A percentile compares a stretch with the other conserved stretches of the same genome.
Evolutionary conservation across 1,140 invertebrate genomes (phyloP).

Genomic region (Hyles vespertilio): DNA sequence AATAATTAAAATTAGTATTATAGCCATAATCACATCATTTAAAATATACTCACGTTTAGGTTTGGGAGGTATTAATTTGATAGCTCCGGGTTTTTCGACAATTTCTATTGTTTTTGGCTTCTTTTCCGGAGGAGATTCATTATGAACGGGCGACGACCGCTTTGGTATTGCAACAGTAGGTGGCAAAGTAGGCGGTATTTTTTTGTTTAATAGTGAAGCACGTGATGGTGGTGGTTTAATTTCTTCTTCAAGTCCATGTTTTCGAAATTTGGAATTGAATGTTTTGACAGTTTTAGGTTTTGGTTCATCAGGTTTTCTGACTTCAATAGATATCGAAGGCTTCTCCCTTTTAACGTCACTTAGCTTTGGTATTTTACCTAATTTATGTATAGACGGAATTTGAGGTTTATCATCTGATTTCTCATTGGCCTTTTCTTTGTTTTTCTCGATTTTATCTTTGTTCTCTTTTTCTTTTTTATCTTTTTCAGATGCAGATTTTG

Average conservation of each 20-base stretch:
- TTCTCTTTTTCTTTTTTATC: conserved; percentile 70
- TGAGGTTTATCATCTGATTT: conserved; percentile 80
- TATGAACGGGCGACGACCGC: conserved; percentile 79
- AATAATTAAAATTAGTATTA: conserved; percentile 52
- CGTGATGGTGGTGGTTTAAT: conserved; percentile 85
- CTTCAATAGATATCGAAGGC: conserved; percentile 87
- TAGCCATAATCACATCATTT: conserved; percentile 22
- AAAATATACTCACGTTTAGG: conserved; percentile 88
- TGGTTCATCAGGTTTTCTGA: conserved; percentile 80
- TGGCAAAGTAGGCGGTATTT: conserved; percentile 71
- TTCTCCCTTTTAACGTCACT: conserved; percentile 79
- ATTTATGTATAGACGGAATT: conserved; percentile 80
- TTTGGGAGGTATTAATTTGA: conserved; percentile 91
- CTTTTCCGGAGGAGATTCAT: conserved; percentile 82
- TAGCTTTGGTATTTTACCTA: conserved; percentile 87
- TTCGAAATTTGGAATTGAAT: conserved; percentile 91
- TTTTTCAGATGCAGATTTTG: conserved; percentile 21
- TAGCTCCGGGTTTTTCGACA: conserved; percentile 84
- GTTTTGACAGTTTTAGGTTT: conserved; percentile 91
- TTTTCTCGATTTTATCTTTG: conserved; percentile 58
- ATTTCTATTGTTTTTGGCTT: conserved; percentile 79
- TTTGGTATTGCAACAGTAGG: conserved; percentile 75
- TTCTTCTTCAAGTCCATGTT: conserved; percentile 89
- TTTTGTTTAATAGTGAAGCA: conserved; percentile 77
- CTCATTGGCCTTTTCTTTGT: conserved; percentile 75